Percentiles rank a stretch among this genome's conserved stretches.
phyloP scores from a whole-genome alignment of 2,113 vertebrate species.

The Grammomys dolichurus region DNA sequence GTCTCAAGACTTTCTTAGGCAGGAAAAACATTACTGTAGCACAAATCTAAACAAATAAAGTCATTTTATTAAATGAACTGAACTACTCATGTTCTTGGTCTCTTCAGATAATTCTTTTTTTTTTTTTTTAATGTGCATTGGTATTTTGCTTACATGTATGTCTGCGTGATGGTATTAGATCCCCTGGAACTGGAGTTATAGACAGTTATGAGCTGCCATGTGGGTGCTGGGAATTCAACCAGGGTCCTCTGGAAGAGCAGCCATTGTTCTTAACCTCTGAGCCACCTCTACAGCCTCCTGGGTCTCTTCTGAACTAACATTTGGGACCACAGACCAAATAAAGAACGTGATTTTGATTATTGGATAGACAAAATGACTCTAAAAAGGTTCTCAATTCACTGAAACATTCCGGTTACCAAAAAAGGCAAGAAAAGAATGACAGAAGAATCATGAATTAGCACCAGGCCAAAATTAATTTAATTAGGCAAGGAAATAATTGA shows the following conservation, averaged over 20 bases:
- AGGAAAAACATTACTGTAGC: not conserved
- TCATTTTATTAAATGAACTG: not conserved
- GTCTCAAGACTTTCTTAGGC: not conserved
- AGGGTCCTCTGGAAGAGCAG: not conserved
- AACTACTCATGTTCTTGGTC: not conserved
- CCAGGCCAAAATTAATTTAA: conserved; percentile 39
- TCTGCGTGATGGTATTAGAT: not conserved
- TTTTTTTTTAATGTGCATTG: not conserved
- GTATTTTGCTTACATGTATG: not conserved
- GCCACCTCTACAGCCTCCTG: not conserved
- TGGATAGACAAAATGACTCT: conserved; percentile 26
- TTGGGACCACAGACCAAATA: not conserved
- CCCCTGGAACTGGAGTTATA: not conserved
- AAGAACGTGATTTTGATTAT: conserved; percentile 30
- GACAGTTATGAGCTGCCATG: not conserved
- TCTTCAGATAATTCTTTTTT: not conserved
- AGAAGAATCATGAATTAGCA: conserved; percentile 37
- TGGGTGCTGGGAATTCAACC: not conserved
- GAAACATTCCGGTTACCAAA: conserved; percentile 5
- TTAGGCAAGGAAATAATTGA: conserved; percentile 43
- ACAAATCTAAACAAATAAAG: not conserved
- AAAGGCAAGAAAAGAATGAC: conserved; percentile 38
- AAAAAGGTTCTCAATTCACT: not conserved
- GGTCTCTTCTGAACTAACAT: conserved; percentile 28
- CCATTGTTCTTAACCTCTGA: not conserved